Evolutionary conservation across 2,888 invertebrate species (phyloP).

Genomic region (Schizaphis graminum): DNA sequence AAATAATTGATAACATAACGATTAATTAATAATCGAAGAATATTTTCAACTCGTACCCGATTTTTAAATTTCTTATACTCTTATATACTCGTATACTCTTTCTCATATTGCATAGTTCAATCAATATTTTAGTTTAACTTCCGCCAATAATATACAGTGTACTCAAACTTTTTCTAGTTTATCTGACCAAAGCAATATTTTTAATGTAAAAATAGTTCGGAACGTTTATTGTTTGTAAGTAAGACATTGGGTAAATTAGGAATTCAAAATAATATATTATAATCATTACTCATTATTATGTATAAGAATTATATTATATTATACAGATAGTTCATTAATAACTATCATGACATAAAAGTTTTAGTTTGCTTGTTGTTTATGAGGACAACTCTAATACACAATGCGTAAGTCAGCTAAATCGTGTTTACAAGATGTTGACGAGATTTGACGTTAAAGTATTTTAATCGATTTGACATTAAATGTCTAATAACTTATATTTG

Average conservation of each 20-base stretch:
- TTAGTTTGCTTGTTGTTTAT: not conserved
- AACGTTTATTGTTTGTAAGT: not conserved
- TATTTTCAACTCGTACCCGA: not conserved
- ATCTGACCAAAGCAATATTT: not conserved
- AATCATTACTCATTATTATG: not conserved
- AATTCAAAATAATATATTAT: not conserved
- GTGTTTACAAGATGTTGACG: not conserved
- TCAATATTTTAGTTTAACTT: not conserved
- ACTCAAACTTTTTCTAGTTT: not conserved
- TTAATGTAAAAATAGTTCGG: not conserved
- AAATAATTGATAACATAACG: slow-evolving; percentile 12
- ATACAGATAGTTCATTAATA: not conserved
- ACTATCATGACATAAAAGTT: not conserved
- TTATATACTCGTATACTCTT: no score
- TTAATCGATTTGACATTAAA: not conserved
- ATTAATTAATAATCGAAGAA: slow-evolving; percentile 21
- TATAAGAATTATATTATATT: not conserved
- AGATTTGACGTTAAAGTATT: not conserved
- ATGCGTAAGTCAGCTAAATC: not conserved
- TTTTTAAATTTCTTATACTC: not conserved
- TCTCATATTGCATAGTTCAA: not conserved
- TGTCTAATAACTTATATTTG: not conserved
- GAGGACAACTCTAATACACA: not conserved
- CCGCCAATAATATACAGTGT: no score
- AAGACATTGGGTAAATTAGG: not conserved